Conservation (phyloP, 2,888 invertebrate species). For the Acanthosepion esculentum region DNA sequence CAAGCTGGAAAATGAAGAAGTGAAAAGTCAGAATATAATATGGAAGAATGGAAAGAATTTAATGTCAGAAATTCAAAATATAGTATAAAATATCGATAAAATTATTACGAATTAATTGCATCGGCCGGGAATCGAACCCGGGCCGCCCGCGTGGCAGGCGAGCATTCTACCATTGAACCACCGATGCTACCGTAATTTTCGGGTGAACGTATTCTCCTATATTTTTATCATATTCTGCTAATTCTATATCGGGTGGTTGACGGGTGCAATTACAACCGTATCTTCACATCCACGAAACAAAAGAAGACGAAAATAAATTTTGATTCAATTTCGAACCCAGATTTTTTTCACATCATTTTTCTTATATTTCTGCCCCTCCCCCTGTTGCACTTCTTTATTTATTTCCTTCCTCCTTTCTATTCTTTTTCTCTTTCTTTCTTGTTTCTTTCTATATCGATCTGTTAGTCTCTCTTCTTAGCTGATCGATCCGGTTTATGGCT, state of each 20-base stretch:
- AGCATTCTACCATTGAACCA: slow-evolving; percentile 33
- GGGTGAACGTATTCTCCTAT: neutral
- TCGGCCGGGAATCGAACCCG: slow-evolving; percentile 33
- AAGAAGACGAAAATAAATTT: no score
- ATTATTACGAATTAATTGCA: neutral
- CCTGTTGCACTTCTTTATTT: neutral
- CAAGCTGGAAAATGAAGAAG: no score
- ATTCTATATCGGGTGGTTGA: neutral
- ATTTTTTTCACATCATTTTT: neutral
- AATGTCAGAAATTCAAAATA: no score
- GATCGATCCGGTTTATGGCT: neutral
- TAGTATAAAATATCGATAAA: no score
- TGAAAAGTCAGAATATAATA: no score
- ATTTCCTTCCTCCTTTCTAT: neutral
- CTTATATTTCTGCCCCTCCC: neutral
- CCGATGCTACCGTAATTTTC: neutral
- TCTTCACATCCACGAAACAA: no score
- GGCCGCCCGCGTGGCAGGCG: slow-evolving; percentile 33
- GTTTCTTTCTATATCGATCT: neutral
- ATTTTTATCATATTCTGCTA: neutral
- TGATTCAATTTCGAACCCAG: no score
- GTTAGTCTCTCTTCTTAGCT: neutral
- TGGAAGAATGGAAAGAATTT: no score
- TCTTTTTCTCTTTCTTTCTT: neutral
- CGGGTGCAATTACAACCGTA: no score